Evolutionary conservation across 1,140 invertebrate species (phyloP), one percentile per base, ranked within the genome.

Genomic region (Drosophila bocki): DNA sequence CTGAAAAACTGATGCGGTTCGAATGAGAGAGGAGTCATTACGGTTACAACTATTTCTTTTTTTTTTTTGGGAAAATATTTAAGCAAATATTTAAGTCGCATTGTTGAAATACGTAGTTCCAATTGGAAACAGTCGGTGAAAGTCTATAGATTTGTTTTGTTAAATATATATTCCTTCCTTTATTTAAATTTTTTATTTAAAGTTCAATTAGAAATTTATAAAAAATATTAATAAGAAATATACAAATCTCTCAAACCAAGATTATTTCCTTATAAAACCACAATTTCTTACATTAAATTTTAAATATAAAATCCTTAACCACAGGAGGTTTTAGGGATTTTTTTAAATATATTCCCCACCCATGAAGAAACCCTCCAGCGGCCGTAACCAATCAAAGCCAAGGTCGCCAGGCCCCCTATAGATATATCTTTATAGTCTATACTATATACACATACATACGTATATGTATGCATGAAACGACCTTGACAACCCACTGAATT

Each of bases 371-470:
- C 37, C 45, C 35, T 29, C 13, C 53, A n/a, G 17, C 11, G 37
- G 53, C 61, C 74, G 22, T 76, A 62, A 67, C 74, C 59, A 76
- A 75, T 57, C 62, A 22, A 29, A 51, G 45, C 35, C 67, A 72
- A 71, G 65, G 71, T 53, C 70, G 41, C 26, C 37, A 6, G 35
- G 26, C 26, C 26, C 26, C 26, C 26, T 29, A 37, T 6, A 35
- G 12, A 37, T n/a, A 54, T 37, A 54, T 37, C 3, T 15, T 9
- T 15, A 6, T 54, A 22, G 22, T 22, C 1, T 15, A 54, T 7
- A 54, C 26, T 37, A 35, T 13, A 37, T 53, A 17, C 33, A 22
- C 7, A 7, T 22, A 19, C 1, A 19, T 19, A 3, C 22, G 13
- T 51, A 17, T 17, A 15, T 26, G 6, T 37, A 5, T 37, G 7